Evolutionary conservation across 2,113 vertebrate species (phyloP).

Genomic region (Acrocephalus arundinaceus): DNA sequence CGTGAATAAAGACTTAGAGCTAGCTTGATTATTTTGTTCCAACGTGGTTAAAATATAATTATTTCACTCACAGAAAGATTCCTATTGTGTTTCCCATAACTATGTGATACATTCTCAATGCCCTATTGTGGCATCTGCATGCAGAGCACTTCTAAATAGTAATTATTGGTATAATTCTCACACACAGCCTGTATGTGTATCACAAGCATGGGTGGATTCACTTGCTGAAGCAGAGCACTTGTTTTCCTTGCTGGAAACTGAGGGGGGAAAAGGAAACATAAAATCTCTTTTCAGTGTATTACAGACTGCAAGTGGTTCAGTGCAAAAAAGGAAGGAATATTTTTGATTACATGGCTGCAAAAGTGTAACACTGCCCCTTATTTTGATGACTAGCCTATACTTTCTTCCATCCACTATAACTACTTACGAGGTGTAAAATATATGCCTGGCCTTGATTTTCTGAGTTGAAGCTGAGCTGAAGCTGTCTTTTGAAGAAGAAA

Average conservation of each 20-base stretch:
- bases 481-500: neutral
- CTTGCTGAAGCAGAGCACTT: conserved; percentile 1
- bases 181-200: neutral
- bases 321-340: neutral
- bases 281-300: neutral
- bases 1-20: conserved; percentile 2
- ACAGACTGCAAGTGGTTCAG: neutral
- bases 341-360: neutral
- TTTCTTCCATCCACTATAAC: neutral
- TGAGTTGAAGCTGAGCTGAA: neutral
- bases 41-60: conserved; percentile 8
- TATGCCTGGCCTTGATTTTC: neutral
- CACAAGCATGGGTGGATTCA: neutral
- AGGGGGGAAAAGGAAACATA: neutral
- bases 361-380: neutral
- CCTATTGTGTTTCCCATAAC: conserved; percentile 25
- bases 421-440: neutral
- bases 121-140: neutral
- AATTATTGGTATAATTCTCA: conserved; percentile 45
- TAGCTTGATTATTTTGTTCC: conserved; percentile 7
- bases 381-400: neutral
- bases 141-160: conserved; percentile 11
- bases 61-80: neutral
- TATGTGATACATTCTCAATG: conserved; percentile 1
- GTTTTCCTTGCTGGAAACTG: neutral